A percentile compares a stretch with the other conserved stretches of the same genome.
These are phyloP conservation scores for Deladenus siricidicola DNA, from an alignment of 2,888 invertebrate genomes.

Conservation along the genomic window DNA sequence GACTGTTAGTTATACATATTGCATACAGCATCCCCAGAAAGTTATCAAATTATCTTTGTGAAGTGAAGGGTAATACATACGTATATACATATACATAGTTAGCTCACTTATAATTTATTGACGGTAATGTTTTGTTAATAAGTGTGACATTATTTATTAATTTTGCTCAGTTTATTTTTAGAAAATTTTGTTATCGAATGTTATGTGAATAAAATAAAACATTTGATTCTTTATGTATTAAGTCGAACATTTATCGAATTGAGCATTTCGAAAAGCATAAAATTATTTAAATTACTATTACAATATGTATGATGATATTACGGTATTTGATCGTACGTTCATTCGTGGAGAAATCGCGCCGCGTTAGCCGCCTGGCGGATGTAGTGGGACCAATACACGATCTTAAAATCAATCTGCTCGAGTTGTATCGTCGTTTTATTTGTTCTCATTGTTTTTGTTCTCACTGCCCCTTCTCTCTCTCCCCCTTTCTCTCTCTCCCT, in stretches of 20 bases:
- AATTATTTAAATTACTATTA: background rate
- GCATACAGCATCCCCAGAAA: background rate
- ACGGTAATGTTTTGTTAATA: background rate
- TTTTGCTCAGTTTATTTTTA: background rate
- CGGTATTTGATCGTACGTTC: too few relatives aligned
- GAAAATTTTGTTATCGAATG: background rate
- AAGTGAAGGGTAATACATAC: background rate
- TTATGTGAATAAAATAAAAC: background rate
- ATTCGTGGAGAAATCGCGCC: background rate
- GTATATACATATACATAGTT: background rate
- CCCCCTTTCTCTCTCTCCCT: too few relatives aligned
- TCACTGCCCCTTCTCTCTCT: too few relatives aligned
- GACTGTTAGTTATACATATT: slow-evolving; percentile 28
- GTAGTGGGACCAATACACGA: background rate
- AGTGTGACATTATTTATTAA: background rate
- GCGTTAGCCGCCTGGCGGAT: background rate
- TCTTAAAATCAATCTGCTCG: too few relatives aligned
- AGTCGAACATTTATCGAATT: too few relatives aligned
- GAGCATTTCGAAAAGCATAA: too few relatives aligned
- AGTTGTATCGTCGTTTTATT: too few relatives aligned
- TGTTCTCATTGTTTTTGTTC: too few relatives aligned
- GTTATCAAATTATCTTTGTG: background rate
- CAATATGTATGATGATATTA: background rate
- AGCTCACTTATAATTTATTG: too few relatives aligned
- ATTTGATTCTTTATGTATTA: background rate